Conservation (phyloP, 2,888 invertebrate genomes). For the Balanococcus diminutus region DNA sequence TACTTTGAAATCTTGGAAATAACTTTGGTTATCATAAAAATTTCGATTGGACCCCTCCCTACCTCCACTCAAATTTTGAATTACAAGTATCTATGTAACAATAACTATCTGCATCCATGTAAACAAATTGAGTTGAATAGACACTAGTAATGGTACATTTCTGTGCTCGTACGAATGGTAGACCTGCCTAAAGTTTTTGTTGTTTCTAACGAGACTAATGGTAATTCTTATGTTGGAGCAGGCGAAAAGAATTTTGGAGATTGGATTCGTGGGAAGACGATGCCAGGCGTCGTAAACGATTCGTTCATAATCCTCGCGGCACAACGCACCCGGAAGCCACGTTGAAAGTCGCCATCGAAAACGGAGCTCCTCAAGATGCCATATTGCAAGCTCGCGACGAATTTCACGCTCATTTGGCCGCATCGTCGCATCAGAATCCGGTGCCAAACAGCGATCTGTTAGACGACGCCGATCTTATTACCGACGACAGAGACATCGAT, state of each 20-base stretch:
- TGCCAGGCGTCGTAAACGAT: slow-evolving; percentile 89
- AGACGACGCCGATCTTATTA: slow-evolving; percentile 90
- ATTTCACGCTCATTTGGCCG: slow-evolving; percentile 88
- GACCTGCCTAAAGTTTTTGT: too few relatives aligned
- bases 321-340: slow-evolving; percentile 91
- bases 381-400: slow-evolving; percentile 93
- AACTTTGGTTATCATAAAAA: too few relatives aligned
- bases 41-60: too few relatives aligned
- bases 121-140: too few relatives aligned
- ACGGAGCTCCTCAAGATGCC: slow-evolving; percentile 88
- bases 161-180: too few relatives aligned
- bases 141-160: too few relatives aligned
- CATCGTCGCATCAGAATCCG: slow-evolving; percentile 72
- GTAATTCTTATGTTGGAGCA: slow-evolving; percentile 58
- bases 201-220: background rate
- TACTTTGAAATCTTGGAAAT: too few relatives aligned
- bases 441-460: slow-evolving; percentile 77
- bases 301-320: slow-evolving; percentile 94
- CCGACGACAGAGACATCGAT: slow-evolving; percentile 88
- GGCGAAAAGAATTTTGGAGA: slow-evolving; percentile 81
- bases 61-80: too few relatives aligned
- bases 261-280: slow-evolving; percentile 99
- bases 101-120: too few relatives aligned
- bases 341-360: slow-evolving; percentile 79
- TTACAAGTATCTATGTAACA: too few relatives aligned